phyloP scores from a whole-genome alignment of 2,888 invertebrate species.

The Meteorus cinctellus region DNA sequence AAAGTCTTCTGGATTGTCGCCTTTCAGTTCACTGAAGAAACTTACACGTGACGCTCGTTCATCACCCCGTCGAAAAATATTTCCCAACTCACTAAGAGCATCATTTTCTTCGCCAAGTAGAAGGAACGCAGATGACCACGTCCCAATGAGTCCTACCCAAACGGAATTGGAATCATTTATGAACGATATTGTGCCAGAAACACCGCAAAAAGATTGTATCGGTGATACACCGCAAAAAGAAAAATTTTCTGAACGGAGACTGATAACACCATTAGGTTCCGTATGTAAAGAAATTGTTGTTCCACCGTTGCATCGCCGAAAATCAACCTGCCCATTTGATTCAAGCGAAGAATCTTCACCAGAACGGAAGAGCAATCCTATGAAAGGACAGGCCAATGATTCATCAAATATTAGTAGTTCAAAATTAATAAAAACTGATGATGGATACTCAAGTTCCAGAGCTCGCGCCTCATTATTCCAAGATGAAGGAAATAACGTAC shows the following conservation, averaged over 20 bases:
- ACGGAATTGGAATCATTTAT: slow-evolving; percentile 29
- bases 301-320: slow-evolving; percentile 63
- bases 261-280: slow-evolving; percentile 64
- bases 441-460: slow-evolving; percentile 55
- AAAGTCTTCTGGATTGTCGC: slow-evolving; percentile 44
- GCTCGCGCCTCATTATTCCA: slow-evolving; percentile 67
- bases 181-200: slow-evolving; percentile 60
- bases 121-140: slow-evolving; percentile 29
- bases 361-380: slow-evolving; percentile 50
- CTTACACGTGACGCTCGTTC: slow-evolving; percentile 57
- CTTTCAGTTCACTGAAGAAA: slow-evolving; percentile 59
- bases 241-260: slow-evolving; percentile 53
- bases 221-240: slow-evolving; percentile 63
- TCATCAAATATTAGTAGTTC: slow-evolving; percentile 33
- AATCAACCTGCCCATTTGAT: slow-evolving; percentile 57
- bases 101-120: slow-evolving; percentile 47
- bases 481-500: slow-evolving; percentile 52
- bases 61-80: slow-evolving; percentile 56
- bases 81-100: slow-evolving; percentile 48
- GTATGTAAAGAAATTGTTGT: slow-evolving; percentile 58
- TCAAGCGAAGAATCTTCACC: slow-evolving; percentile 56
- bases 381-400: slow-evolving; percentile 61
- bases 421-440: slow-evolving; percentile 61
- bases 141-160: slow-evolving; percentile 43
- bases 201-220: slow-evolving; percentile 58